Evolutionary conservation across 2,888 invertebrate genomes (phyloP).

Genomic region (Heliconius hortense): DNA sequence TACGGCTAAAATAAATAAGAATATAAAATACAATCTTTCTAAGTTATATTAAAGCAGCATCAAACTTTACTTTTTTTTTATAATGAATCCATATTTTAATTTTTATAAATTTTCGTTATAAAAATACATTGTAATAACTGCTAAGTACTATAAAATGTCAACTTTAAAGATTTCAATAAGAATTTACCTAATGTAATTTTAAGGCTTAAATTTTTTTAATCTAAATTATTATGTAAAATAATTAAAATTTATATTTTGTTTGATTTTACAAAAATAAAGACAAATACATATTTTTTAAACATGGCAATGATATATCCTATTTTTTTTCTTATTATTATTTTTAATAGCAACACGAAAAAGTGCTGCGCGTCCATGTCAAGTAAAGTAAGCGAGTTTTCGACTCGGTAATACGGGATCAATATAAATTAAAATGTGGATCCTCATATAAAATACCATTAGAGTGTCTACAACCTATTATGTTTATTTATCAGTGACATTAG

Average conservation of each 20-base stretch:
- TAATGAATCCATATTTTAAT: too few relatives aligned
- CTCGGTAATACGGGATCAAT: constrained; percentile 74
- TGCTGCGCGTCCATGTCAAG: constrained; percentile 76
- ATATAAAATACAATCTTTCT: too few relatives aligned
- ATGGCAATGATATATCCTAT: constrained; percentile 54
- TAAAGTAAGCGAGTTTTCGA: constrained; percentile 68
- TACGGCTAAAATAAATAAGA: too few relatives aligned
- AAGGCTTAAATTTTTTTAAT: neutral
- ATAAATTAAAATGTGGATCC: constrained; percentile 71
- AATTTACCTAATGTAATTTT: too few relatives aligned
- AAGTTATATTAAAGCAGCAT: too few relatives aligned
- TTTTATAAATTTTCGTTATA: too few relatives aligned
- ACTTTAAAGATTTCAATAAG: too few relatives aligned
- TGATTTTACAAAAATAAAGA: too few relatives aligned
- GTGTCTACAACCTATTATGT: constrained; percentile 47
- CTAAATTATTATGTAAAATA: neutral
- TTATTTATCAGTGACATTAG: constrained; percentile 41
- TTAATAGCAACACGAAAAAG: constrained; percentile 47
- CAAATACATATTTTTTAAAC: constrained; percentile 11
- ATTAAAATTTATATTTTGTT: neutral
- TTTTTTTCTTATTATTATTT: constrained; percentile 25
- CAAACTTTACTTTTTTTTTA: too few relatives aligned
- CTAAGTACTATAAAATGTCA: too few relatives aligned
- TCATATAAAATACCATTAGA: constrained; percentile 59
- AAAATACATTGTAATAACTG: too few relatives aligned